Percentiles rank a stretch among this genome's conserved stretches.
Conservation (phyloP, 2,113 vertebrate genomes). For the Protomyctophum bolini region DNA sequence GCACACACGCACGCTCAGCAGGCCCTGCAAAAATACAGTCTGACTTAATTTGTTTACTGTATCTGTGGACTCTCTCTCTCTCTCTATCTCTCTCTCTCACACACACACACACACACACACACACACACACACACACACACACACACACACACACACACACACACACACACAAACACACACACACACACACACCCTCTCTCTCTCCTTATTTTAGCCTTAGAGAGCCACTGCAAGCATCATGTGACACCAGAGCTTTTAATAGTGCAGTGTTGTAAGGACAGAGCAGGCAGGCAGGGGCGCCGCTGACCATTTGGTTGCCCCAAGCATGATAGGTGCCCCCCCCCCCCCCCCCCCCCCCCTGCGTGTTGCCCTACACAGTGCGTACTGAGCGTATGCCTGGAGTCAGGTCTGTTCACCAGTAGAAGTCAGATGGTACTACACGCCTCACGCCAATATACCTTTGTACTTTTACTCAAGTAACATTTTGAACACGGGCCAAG, state of each 20-base stretch:
- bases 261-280: conserved; percentile 47
- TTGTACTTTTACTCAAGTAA: conserved; percentile 13
- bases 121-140: not conserved
- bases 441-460: not conserved
- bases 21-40: conserved; percentile 72
- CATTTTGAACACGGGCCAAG: too few species aligned
- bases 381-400: too few species aligned
- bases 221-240: conserved; percentile 47
- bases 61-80: conserved; percentile 61
- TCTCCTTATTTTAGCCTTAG: conserved; percentile 64
- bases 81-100: conserved; percentile 32
- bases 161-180: not conserved
- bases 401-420: too few species aligned
- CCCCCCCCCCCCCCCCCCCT: not conserved
- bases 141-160: conserved; percentile 7
- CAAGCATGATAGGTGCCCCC: not conserved
- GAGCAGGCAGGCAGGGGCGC: conserved; percentile 3
- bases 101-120: conserved; percentile 7
- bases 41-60: conserved; percentile 80
- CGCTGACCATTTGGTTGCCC: too few species aligned
- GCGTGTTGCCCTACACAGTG: not conserved
- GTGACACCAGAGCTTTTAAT: conserved; percentile 69
- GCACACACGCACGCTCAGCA: conserved; percentile 9
- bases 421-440: not conserved
- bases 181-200: conserved; percentile 32